A percentile compares a stretch with the other conserved stretches of the same genome.
These are phyloP conservation scores for Polyodon spathula DNA, from an alignment of 2,113 vertebrate genomes.

Conservation along the genomic window DNA sequence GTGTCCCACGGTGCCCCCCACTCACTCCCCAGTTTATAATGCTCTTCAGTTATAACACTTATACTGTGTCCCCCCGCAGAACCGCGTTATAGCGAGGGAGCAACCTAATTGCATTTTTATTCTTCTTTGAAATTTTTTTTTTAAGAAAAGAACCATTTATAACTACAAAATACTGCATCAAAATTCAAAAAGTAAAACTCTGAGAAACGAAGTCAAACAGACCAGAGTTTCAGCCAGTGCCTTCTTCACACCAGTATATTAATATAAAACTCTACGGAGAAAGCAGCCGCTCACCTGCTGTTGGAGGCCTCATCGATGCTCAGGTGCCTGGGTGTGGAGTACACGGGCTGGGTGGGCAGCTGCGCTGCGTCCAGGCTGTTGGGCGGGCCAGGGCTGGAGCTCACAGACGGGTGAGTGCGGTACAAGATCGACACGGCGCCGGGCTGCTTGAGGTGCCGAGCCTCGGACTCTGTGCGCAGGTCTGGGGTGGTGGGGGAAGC, in stretches of 20 bases:
- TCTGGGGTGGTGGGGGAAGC: constrained; percentile 93
- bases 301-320: constrained; percentile 61
- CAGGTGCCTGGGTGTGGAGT: constrained; percentile 74
- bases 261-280: not conserved
- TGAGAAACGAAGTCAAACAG: no score
- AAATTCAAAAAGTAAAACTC: no score
- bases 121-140: no score
- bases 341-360: constrained; percentile 92
- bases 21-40: no score
- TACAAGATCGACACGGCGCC: constrained; percentile 78
- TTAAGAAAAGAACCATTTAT: no score
- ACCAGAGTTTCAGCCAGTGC: no score
- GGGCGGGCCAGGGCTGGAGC: constrained; percentile 55
- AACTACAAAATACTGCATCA: no score
- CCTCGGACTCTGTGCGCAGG: constrained; percentile 70
- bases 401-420: constrained; percentile 72
- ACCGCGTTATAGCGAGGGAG: no score
- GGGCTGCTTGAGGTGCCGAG: constrained; percentile 63
- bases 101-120: no score
- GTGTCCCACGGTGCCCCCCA: no score
- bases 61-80: no score
- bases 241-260: not conserved
- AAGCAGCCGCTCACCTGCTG: constrained; percentile 62
- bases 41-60: no score
- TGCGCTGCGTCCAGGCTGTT: constrained; percentile 74